Evolutionary conservation across 2,797 vertebrate genomes (phyloP).

Genomic region (Mus spretus): DNA sequence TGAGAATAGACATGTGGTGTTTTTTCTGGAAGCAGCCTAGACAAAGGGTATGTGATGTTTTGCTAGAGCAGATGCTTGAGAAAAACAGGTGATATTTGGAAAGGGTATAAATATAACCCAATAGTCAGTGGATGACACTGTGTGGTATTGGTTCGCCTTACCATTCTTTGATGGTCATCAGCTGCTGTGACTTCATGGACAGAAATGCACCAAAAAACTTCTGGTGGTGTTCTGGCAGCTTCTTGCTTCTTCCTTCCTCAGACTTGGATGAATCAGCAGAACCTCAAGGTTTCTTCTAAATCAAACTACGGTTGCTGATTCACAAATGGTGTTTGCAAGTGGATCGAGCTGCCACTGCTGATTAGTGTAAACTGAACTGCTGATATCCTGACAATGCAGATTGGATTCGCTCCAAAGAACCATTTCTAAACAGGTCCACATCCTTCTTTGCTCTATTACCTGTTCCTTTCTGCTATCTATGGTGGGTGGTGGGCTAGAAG

Average conservation of each 20-base stretch:
- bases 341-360: neutral
- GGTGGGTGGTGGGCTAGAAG: neutral
- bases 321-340: neutral
- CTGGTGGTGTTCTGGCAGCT: neutral
- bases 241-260: neutral
- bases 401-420: neutral
- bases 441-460: neutral
- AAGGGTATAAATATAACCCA: neutral
- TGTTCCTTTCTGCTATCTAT: neutral
- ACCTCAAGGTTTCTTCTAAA: neutral
- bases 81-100: neutral
- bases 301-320: neutral
- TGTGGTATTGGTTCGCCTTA: neutral
- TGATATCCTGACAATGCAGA: neutral
- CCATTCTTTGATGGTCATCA: neutral
- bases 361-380: neutral
- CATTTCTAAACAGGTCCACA: neutral
- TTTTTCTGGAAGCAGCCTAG: no score
- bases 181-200: neutral
- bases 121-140: neutral
- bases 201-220: neutral
- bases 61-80: neutral
- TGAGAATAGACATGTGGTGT: no score
- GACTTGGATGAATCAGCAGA: neutral
- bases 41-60: neutral